Conservation (phyloP, 2,888 invertebrate genomes). For the Apamea anceps region DNA sequence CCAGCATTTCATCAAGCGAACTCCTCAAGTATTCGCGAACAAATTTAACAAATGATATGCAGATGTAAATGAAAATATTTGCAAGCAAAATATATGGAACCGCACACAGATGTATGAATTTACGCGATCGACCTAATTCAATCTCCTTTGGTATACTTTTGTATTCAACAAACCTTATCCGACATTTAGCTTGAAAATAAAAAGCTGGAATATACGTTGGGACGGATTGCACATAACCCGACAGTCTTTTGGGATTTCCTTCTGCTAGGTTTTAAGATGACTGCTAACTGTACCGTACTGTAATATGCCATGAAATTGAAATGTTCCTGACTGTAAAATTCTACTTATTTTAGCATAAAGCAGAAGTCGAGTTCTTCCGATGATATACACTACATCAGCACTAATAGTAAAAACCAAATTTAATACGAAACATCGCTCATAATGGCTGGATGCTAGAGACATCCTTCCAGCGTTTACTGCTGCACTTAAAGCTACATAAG, state of each 20-base stretch:
- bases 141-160: constrained; percentile 66
- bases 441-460: constrained; percentile 3
- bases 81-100: constrained; percentile 58
- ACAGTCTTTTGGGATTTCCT: constrained; percentile 82
- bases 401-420: constrained; percentile 21
- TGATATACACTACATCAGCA: constrained; percentile 4
- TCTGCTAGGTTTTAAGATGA: constrained; percentile 72
- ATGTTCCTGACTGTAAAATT: background rate
- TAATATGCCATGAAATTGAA: constrained; percentile 25
- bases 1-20: constrained; percentile 55
- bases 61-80: constrained; percentile 66
- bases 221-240: constrained; percentile 82
- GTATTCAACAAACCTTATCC: constrained; percentile 73
- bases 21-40: constrained; percentile 48
- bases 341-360: constrained; percentile 4
- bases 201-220: constrained; percentile 76
- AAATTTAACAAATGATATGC: constrained; percentile 64
- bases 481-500: constrained; percentile 31
- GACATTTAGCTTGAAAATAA: constrained; percentile 81
- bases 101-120: constrained; percentile 60
- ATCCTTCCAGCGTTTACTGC: constrained; percentile 38
- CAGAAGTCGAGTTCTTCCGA: background rate
- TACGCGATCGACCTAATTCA: constrained; percentile 64
- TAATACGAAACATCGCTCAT: constrained; percentile 23
- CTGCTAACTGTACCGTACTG: constrained; percentile 67